Evolutionary conservation across 1,140 invertebrate species (phyloP), one percentile per base, ranked within the genome.

Genomic region (Harlomillsia oculata): DNA sequence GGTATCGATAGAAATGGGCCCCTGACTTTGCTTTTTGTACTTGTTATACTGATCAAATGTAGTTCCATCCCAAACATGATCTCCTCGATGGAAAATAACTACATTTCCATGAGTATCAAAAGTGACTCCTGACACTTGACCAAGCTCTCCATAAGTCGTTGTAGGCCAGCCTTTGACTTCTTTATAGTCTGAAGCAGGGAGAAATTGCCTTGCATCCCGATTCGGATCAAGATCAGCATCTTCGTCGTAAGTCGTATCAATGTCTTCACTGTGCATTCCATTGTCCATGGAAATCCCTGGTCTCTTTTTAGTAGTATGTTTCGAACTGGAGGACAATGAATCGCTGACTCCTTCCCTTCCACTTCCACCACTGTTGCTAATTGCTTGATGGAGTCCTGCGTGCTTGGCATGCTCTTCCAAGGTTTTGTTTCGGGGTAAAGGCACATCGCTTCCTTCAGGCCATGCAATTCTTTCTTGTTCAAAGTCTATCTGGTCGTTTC

Each of bases 41-140:
- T 75, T 70, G 70, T 87, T 80, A 4, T 72, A 65, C 1, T 63
- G 58, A 51, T 79, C 72, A 67, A 90, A 91, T 20, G 85, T 82
- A 8, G 67, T 70, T 11, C 59, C 67, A 62, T 74, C 74, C 91
- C 91, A 97, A 2, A 80, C 68, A 60, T 83, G 75, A 50, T 78
- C 70, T 4, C 79, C 86, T 66, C 92, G 77, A 71, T 95, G 90
- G 67, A 97, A 93, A 18, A 95, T 76, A 28, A 84, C 79, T 18
- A 94, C 72, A 63, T 84, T 81, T 13, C 85, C 87, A 48, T 75
- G 63, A 2, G 72, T 74, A 70, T 90, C 85, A 16, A 89, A 73
- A 18, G 83, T 80, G 0, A 95, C 80, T 30, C 85, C 88, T 6
- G 84, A 82, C 20, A 91, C 80, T 70, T 91, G 85, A 5, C 88